Evolutionary conservation across 2,888 invertebrate species (phyloP), one percentile per base, ranked within the genome.

Genomic region (Xestia ashworthii): DNA sequence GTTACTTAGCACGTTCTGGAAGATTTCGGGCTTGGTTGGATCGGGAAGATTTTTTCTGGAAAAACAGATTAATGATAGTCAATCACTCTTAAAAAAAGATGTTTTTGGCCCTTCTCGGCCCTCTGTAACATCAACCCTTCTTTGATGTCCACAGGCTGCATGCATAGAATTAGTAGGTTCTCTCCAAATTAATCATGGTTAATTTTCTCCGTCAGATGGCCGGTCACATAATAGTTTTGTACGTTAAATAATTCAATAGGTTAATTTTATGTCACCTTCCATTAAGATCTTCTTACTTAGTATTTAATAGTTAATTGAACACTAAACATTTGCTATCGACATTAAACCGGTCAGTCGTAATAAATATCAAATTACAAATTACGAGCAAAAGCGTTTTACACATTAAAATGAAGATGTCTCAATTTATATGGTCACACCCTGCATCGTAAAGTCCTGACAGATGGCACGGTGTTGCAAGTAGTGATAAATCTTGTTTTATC

Each of bases 381-480:
- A 67, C 14, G 12, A 64, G 2, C 38, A 53, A 53, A 25, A 32
- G 64, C 0, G 3, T 16, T 22, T 74, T 60, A 22, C 50, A 67
- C 44, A 4, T 50, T 62, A 53, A 19, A 0, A 4, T 38, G 1
- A 53, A 64, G 50, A 67, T 64, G 58, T 72, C 44, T 67, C 50
- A 69, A 73, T 74, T 60, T 70, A 55, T n/a, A n/a, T 22, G n/a
- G 22, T 55, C 44, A 48, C 58, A 68, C 58, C 44, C 58, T 16
- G 46, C 48, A 12, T 66, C 58, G 60, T 75, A 48, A 79, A 81
- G 11, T 67, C 12, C 19, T 66, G 19, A 44, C 74, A 71, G 64
- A 73, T 74, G 66, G 22, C 38, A 16, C 4, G 16, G 53, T 82
- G 71, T 71, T 70, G 84, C 55, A 80, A 82, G 53, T 25, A 25